These are phyloP conservation scores for Anguilla marmorata DNA, from an alignment of 2,797 vertebrate genomes.

Conservation along the genomic window DNA sequence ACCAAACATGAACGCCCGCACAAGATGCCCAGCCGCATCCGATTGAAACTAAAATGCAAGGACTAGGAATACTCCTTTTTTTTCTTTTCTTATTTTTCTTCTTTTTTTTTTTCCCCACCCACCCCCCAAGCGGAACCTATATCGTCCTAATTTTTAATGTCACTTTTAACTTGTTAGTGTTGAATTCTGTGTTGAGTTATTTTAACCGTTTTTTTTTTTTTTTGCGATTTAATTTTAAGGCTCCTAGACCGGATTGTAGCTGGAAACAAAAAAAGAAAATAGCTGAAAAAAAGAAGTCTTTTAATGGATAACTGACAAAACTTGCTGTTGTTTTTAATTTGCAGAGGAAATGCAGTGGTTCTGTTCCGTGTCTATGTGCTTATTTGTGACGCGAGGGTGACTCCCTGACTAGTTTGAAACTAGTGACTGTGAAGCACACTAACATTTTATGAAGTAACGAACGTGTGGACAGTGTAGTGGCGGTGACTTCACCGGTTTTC, in stretches of 20 bases:
- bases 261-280: neutral
- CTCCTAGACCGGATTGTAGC: neutral
- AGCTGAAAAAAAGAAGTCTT: neutral
- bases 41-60: constrained; percentile 29
- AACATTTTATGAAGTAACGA: constrained; percentile 23
- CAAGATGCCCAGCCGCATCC: neutral
- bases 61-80: constrained; percentile 34
- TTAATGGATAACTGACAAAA: constrained; percentile 29
- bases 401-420: constrained; percentile 17
- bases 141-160: neutral
- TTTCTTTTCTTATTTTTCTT: neutral
- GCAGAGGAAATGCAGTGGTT: constrained; percentile 21
- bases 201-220: neutral
- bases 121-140: neutral
- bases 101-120: neutral
- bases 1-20: neutral
- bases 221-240: neutral
- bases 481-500: neutral
- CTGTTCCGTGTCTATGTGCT: constrained; percentile 20
- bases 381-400: neutral
- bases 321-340: constrained; percentile 11
- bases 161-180: constrained; percentile 19
- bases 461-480: neutral
- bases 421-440: constrained; percentile 22
- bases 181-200: constrained; percentile 22